Evolutionary conservation across 2,113 vertebrate species (phyloP), one percentile per base, ranked within the genome.

Genomic region (Hassar affinis): DNA sequence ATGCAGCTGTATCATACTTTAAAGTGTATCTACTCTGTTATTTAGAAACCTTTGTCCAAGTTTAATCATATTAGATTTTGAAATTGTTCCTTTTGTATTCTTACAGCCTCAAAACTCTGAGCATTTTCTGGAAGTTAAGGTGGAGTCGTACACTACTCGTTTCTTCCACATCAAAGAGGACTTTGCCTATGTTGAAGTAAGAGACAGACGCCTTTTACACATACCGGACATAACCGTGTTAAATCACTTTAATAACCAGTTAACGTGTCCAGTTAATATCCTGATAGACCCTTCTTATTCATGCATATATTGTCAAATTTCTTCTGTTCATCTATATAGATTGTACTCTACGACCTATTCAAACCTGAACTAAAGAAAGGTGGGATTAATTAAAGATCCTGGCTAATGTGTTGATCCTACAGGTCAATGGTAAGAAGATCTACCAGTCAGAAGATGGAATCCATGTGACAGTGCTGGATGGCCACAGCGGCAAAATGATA

Each of bases 111-210:
- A 90, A 61, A 92, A 92, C 11, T 87, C 93, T 35, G 96, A 97
- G 77, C 96, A 93, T 89, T 96, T 99, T 86, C 87, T 97, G 30
- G 97, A 99, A 90, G 92, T 98, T 71, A 96, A 95, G 85, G 88
- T 98, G 90, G 96, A 99, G 85, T 96, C 97, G 0, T 96, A 94
- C 30, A 95, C 91, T 81, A 96, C 95, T 30, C 96, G 95, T 56
- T 96, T 95, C 89, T 97, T 96, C 90, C 97, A 99, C 91, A 95
- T 98, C 30, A 95, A 92, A 84, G 96, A 95, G n/a, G 96, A 98
- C 88, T 95, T 95, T 49, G 94, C 97, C 3, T 97, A 97, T 62
- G 93, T 92, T 20, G 94, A 97, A 92, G 98, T 98, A 90, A 86
- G 89, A 38, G 20, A 7, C 57, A 17, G 33, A 52, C 27, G 27